phyloP scores from a whole-genome alignment of 1,140 invertebrate species.

The Hesperophylax magnus region DNA sequence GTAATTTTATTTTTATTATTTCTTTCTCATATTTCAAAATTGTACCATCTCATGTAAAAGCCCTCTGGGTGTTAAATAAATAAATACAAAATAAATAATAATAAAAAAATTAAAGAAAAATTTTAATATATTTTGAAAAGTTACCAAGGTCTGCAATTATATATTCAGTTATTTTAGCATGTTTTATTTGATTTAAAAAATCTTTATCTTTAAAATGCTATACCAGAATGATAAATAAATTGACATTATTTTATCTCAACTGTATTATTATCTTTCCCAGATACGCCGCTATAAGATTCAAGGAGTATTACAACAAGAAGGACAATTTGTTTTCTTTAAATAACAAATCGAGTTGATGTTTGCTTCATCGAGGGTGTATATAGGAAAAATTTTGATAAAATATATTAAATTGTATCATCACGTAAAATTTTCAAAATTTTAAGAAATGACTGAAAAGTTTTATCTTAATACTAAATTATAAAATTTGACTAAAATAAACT shows the following conservation, averaged over 20 bases:
- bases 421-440: background rate
- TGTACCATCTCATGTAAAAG: too few relatives aligned
- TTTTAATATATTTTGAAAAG: background rate
- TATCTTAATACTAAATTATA: too few relatives aligned
- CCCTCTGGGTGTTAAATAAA: too few relatives aligned
- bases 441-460: background rate
- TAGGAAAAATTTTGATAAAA: too few relatives aligned
- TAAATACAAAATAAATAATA: too few relatives aligned
- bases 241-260: background rate
- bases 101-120: background rate
- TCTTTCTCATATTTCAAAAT: too few relatives aligned
- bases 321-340: conserved; percentile 39
- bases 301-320: conserved; percentile 76
- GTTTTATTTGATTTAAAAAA: background rate
- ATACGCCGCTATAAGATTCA: conserved; percentile 77
- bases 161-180: background rate
- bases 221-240: background rate
- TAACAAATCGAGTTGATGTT: conserved; percentile 44
- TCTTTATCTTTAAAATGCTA: background rate
- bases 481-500: too few relatives aligned
- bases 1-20: too few relatives aligned
- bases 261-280: conserved; percentile 65
- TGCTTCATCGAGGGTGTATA: background rate
- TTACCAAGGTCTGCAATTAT: background rate
- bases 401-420: too few relatives aligned